Percentiles rank a stretch among this genome's conserved stretches.
These are phyloP conservation scores for Himalopsyche tibetana DNA, from an alignment of 2,888 invertebrate species.

Conservation along the genomic window DNA sequence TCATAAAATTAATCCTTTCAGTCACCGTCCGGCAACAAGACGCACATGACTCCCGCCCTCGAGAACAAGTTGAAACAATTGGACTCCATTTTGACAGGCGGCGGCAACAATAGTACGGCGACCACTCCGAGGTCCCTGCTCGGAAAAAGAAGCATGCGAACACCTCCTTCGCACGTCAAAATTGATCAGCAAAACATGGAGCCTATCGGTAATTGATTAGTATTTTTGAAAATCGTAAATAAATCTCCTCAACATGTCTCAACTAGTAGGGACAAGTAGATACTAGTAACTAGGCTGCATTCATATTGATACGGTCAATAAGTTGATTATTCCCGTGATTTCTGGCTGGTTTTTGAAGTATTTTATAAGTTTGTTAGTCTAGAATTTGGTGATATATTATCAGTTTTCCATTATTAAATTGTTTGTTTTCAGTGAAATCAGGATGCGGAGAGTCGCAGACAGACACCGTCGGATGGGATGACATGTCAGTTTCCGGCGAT, in stretches of 20 bases:
- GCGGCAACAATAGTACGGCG: slow-evolving; percentile 69
- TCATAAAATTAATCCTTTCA: background rate
- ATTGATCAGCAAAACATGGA: background rate
- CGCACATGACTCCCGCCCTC: slow-evolving; percentile 68
- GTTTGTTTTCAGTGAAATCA: background rate
- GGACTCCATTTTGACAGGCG: slow-evolving; percentile 74
- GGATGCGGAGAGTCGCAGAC: slow-evolving; percentile 74
- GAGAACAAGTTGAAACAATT: slow-evolving; percentile 75
- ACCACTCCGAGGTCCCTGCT: slow-evolving; percentile 55
- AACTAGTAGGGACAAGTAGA: no score
- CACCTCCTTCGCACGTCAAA: slow-evolving; percentile 14
- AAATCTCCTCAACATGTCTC: no score
- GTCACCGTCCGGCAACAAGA: slow-evolving; percentile 44
- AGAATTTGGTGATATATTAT: no score
- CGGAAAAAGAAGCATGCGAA: slow-evolving; percentile 41
- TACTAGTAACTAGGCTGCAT: no score
- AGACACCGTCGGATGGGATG: slow-evolving; percentile 86
- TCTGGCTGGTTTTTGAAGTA: no score
- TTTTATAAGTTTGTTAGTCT: no score
- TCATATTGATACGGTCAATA: no score
- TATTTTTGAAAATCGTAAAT: no score
- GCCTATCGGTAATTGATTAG: background rate
- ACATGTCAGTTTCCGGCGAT: slow-evolving; percentile 71
- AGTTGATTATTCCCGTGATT: no score
- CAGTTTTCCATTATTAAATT: no score